phyloP scores from a whole-genome alignment of 2,888 invertebrate species.

The Disparrhopalites patrizii region DNA sequence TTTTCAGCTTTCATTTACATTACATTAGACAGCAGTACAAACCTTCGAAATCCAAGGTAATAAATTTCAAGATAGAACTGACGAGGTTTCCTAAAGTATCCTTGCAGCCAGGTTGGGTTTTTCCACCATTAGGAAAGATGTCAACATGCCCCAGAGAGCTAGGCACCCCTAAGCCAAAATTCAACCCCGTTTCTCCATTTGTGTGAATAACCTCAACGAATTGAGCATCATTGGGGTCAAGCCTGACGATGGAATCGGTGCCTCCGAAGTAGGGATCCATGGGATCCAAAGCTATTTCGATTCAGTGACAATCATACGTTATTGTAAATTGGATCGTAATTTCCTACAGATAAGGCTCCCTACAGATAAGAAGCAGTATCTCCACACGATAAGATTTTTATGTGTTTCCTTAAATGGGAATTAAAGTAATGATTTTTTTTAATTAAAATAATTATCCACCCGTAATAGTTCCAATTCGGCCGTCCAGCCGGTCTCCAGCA shows the following conservation, averaged over 20 bases:
- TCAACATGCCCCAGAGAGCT: conserved; percentile 51
- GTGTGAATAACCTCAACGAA: conserved; percentile 65
- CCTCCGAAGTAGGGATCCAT: conserved; percentile 63
- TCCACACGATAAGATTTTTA: no score
- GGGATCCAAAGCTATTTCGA: conserved; percentile 62
- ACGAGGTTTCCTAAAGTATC: conserved; percentile 44
- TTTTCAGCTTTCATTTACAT: no score
- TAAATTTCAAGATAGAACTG: conserved; percentile 39
- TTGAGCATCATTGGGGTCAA: conserved; percentile 59
- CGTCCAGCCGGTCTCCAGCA: conserved; percentile 44
- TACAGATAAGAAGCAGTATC: no score
- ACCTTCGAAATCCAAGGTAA: conserved; percentile 43
- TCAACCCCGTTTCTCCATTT: conserved; percentile 51
- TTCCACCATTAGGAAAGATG: conserved; percentile 52
- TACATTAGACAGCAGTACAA: neutral
- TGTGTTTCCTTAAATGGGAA: no score
- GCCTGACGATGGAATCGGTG: conserved; percentile 53
- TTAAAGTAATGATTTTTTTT: no score
- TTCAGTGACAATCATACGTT: no score
- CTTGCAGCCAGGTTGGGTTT: conserved; percentile 52
- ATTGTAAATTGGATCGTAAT: no score
- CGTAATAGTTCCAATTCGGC: conserved; percentile 46
- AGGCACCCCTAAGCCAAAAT: conserved; percentile 38
- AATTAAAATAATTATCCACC: no score
- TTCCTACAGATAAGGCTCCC: no score